phyloP scores from a whole-genome alignment of 2,797 vertebrate species.

The Delichon dasypus region DNA sequence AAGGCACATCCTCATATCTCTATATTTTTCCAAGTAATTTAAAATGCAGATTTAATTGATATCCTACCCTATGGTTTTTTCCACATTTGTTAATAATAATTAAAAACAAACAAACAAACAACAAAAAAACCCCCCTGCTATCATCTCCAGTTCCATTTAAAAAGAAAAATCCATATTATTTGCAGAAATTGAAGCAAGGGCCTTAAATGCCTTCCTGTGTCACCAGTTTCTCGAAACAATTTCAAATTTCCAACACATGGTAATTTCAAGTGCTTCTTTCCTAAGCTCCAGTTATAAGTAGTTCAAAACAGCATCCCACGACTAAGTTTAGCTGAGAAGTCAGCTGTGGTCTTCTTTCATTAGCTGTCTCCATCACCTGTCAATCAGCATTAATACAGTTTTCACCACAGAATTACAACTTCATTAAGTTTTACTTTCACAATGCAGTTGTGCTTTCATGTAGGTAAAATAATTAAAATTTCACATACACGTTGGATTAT shows the following conservation, averaged over 20 bases:
- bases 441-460: not conserved
- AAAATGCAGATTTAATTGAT: not conserved
- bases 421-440: not conserved
- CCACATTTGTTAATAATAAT: not conserved
- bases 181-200: not conserved
- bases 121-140: rapidly evolving
- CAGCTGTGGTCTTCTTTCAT: not conserved
- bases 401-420: not conserved
- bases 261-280: not conserved
- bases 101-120: not conserved
- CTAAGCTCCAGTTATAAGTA: not conserved
- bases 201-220: not conserved
- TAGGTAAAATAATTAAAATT: not conserved
- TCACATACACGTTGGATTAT: not conserved
- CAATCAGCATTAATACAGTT: not conserved
- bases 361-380: not conserved
- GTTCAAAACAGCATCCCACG: not conserved
- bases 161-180: not conserved
- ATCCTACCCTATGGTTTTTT: not conserved
- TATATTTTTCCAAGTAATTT: not conserved
- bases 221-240: not conserved
- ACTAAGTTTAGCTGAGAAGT: not conserved
- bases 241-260: not conserved
- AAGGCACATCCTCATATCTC: not conserved
- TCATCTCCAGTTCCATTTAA: not conserved